A percentile compares a stretch with the other conserved stretches of the same genome.
Conservation (phyloP, 2,113 vertebrate species). For the Asarcornis scutulata region DNA sequence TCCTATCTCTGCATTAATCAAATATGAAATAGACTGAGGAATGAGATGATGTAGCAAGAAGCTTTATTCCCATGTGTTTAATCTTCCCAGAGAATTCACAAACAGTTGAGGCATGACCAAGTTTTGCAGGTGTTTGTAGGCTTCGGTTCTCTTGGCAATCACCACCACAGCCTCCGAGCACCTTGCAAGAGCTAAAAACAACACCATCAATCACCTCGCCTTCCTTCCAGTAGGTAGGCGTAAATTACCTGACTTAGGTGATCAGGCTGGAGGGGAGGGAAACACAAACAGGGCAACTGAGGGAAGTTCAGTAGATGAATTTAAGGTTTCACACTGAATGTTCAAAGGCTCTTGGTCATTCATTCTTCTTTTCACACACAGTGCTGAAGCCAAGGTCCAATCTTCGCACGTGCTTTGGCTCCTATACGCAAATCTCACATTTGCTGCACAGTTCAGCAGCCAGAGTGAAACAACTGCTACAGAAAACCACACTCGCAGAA, state of each 20-base stretch:
- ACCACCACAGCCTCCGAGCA: accelerated
- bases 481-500: accelerated
- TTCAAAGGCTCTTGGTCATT: background rate
- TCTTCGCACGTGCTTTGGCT: background rate
- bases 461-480: background rate
- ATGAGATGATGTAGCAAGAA: background rate
- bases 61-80: background rate
- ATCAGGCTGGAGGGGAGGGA: background rate
- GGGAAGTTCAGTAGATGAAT: background rate
- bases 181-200: constrained; percentile 32
- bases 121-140: constrained; percentile 31
- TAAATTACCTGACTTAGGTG: background rate
- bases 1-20: constrained; percentile 39
- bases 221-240: background rate
- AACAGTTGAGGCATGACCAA: constrained; percentile 19
- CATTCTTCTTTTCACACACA: background rate
- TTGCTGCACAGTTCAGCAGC: background rate
- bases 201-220: background rate
- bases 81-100: constrained; percentile 9
- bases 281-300: background rate
- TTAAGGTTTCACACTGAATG: accelerated
- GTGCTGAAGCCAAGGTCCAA: background rate
- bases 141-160: constrained; percentile 29
- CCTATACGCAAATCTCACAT: accelerated
- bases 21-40: constrained; percentile 8